Percentiles rank a stretch among this genome's conserved stretches.
Evolutionary conservation across 2,113 vertebrate genomes (phyloP).

Genomic region (Tapirus terrestris): DNA sequence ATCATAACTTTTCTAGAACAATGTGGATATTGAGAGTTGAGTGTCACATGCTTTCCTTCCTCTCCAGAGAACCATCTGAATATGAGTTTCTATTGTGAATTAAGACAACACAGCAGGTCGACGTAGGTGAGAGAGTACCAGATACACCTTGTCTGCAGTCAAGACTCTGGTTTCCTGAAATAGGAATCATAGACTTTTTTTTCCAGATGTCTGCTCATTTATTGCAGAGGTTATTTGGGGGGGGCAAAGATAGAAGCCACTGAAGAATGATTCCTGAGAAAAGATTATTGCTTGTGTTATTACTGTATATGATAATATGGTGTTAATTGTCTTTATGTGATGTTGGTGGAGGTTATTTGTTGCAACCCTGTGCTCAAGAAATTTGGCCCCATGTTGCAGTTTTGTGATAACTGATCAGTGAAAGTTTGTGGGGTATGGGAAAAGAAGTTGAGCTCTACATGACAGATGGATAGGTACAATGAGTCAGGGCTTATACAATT

Average conservation of each 20-base stretch:
- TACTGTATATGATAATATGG: neutral
- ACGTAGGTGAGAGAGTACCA: neutral
- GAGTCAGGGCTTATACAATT: neutral
- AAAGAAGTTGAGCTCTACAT: neutral
- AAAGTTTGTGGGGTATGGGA: neutral
- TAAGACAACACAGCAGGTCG: neutral
- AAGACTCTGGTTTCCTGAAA: neutral
- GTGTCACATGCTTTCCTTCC: neutral
- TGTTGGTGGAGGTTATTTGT: neutral
- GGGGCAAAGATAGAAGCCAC: neutral
- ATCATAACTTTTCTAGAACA: conserved; percentile 12
- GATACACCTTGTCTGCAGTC: neutral
- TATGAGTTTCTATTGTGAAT: neutral
- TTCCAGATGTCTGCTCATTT: neutral
- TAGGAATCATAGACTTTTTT: neutral
- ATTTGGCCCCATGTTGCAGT: neutral
- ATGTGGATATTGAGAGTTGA: neutral
- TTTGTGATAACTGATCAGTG: neutral
- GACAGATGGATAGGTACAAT: neutral
- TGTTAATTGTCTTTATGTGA: neutral
- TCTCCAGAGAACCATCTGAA: neutral
- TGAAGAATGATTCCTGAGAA: neutral
- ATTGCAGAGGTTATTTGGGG: neutral
- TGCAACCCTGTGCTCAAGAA: neutral
- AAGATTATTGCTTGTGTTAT: neutral